These are phyloP conservation scores for Rhagophthalmus giganteus DNA, from an alignment of 2,888 invertebrate genomes.

Conservation along the genomic window DNA sequence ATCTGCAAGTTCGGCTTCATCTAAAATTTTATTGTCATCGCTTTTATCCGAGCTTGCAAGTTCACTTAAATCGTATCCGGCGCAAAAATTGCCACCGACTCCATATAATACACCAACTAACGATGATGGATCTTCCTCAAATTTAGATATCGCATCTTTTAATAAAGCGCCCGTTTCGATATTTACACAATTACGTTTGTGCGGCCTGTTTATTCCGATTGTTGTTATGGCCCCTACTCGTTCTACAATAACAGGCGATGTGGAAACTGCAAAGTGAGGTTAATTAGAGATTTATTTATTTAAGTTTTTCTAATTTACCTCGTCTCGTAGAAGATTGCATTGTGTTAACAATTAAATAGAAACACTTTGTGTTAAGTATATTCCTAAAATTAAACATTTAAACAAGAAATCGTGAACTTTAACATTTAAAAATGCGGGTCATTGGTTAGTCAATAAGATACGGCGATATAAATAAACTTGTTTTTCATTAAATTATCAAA, in stretches of 20 bases:
- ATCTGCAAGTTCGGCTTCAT: too few relatives aligned
- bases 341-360: neutral
- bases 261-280: neutral
- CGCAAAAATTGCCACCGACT: constrained; percentile 90
- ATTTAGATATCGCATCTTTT: constrained; percentile 71
- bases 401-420: neutral
- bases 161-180: constrained; percentile 68
- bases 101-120: constrained; percentile 83
- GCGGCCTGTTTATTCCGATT: constrained; percentile 86
- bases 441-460: too few relatives aligned
- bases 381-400: too few relatives aligned
- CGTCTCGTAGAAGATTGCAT: neutral
- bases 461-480: too few relatives aligned
- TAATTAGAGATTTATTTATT: neutral
- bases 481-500: too few relatives aligned
- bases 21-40: too few relatives aligned
- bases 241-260: constrained; percentile 55
- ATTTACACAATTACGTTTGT: constrained; percentile 82
- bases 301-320: neutral
- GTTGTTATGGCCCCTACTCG: constrained; percentile 69
- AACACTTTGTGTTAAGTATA: neutral
- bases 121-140: constrained; percentile 75
- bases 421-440: too few relatives aligned
- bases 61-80: constrained; percentile 87
- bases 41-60: constrained; percentile 55